Conservation (phyloP, 2,888 invertebrate species). For the Euzophera pinguis region DNA sequence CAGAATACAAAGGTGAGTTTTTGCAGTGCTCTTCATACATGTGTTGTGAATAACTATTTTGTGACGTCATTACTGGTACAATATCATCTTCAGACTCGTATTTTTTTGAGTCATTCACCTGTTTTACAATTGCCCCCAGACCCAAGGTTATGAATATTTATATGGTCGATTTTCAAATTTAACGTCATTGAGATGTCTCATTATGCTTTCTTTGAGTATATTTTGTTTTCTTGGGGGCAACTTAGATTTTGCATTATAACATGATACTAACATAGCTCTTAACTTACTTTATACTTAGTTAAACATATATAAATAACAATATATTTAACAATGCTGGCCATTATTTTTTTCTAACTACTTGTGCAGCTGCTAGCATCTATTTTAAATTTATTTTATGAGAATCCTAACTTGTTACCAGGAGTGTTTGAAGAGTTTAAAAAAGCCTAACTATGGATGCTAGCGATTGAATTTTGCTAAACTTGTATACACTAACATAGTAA, state of each 20-base stretch:
- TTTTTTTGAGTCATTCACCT: too few species aligned
- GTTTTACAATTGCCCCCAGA: neutral
- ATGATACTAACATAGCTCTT: neutral
- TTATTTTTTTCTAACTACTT: too few species aligned
- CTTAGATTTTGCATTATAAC: neutral
- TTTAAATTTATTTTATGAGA: too few species aligned
- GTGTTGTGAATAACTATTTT: neutral
- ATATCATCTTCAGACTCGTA: neutral
- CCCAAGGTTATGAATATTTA: neutral
- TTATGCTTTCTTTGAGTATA: too few species aligned
- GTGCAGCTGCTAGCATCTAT: too few species aligned
- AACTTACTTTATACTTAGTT: neutral
- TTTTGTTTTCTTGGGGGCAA: neutral
- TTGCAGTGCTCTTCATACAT: slow-evolving; percentile 11
- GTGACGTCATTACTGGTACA: neutral
- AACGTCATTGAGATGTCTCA: neutral
- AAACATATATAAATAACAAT: too few species aligned
- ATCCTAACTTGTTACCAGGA: too few species aligned
- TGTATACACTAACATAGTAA: too few species aligned
- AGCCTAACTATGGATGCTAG: too few species aligned
- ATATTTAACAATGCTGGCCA: too few species aligned
- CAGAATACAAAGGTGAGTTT: slow-evolving; percentile 10
- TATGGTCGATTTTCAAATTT: slow-evolving; percentile 12
- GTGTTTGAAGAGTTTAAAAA: too few species aligned
- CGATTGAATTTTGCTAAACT: too few species aligned